Conservation (phyloP, 1,140 invertebrate species). For the Babylonia areolata region DNA sequence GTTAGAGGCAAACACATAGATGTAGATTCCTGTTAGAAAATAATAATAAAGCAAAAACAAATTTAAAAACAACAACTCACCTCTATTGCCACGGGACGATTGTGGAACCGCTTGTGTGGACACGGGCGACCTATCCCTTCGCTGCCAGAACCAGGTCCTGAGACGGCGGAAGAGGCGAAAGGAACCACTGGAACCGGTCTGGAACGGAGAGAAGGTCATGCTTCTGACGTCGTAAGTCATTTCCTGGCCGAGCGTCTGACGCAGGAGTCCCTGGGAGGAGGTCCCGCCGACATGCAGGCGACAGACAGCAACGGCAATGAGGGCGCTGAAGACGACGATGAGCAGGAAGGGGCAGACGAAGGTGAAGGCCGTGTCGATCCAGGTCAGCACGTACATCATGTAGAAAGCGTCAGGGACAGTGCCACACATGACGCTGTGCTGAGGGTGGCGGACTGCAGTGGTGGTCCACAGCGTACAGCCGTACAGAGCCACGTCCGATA, state of each 20-base stretch:
- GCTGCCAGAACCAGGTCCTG: neutral
- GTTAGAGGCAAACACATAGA: no score
- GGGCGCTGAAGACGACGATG: constrained; percentile 79
- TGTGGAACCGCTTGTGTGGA: no score
- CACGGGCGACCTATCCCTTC: no score
- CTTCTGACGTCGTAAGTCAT: no score
- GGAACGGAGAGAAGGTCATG: no score
- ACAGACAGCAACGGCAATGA: constrained; percentile 42
- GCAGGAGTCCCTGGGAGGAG: constrained; percentile 30
- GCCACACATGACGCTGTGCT: constrained; percentile 32
- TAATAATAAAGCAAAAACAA: no score
- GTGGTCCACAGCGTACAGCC: constrained; percentile 53
- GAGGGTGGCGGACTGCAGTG: constrained; percentile 28
- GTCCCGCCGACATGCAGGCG: constrained; percentile 44
- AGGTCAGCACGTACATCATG: constrained; percentile 78
- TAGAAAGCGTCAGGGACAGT: constrained; percentile 39
- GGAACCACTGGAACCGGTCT: constrained; percentile 9
- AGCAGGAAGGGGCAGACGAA: constrained; percentile 78
- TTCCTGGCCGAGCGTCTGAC: constrained; percentile 22
- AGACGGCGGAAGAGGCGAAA: neutral
- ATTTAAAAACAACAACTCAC: no score
- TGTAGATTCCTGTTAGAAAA: no score
- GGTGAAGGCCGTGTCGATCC: constrained; percentile 79
- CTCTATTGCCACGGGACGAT: no score
- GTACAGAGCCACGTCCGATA: constrained; percentile 58